phyloP scores from a whole-genome alignment of 2,888 invertebrate genomes.

The Rugalucina vietnamica region DNA sequence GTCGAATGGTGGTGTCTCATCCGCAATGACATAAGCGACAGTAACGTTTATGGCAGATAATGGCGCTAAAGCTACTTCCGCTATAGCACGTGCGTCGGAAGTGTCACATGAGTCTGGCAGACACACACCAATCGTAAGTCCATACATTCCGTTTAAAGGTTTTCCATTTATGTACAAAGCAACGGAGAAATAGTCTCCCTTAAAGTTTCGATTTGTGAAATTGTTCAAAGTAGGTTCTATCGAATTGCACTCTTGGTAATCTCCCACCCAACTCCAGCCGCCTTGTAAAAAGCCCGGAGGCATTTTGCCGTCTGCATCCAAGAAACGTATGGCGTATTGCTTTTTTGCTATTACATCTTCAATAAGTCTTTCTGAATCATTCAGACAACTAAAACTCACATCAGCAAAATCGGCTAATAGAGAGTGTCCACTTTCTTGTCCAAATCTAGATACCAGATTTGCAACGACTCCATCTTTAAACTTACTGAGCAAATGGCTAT shows the following conservation, averaged over 20 bases:
- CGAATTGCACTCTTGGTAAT: conserved; percentile 44
- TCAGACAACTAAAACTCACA: conserved; percentile 21
- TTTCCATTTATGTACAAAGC: neutral
- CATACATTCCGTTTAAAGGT: neutral
- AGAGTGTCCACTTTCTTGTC: no score
- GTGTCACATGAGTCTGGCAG: conserved; percentile 43
- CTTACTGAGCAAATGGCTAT: no score
- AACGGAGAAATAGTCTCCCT: conserved; percentile 46
- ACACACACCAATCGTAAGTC: conserved; percentile 36
- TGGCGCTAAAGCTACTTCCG: conserved; percentile 5
- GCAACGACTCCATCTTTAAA: no score
- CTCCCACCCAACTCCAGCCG: conserved; percentile 35
- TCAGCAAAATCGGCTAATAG: no score
- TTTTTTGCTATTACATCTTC: conserved; percentile 3
- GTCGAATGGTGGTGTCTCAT: conserved; percentile 6
- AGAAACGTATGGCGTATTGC: conserved; percentile 26
- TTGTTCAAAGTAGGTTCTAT: conserved; percentile 15
- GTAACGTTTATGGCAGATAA: neutral
- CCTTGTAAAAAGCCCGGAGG: conserved; percentile 40
- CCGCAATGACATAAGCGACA: neutral
- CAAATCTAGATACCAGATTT: no score
- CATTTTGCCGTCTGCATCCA: conserved; percentile 43
- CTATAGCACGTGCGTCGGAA: neutral
- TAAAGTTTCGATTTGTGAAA: conserved; percentile 13
- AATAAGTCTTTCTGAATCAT: conserved; percentile 37